Percentiles rank a stretch among this genome's conserved stretches.
Evolutionary conservation across 2,797 vertebrate genomes (phyloP).

Genomic region (Brachyalestes nurse): DNA sequence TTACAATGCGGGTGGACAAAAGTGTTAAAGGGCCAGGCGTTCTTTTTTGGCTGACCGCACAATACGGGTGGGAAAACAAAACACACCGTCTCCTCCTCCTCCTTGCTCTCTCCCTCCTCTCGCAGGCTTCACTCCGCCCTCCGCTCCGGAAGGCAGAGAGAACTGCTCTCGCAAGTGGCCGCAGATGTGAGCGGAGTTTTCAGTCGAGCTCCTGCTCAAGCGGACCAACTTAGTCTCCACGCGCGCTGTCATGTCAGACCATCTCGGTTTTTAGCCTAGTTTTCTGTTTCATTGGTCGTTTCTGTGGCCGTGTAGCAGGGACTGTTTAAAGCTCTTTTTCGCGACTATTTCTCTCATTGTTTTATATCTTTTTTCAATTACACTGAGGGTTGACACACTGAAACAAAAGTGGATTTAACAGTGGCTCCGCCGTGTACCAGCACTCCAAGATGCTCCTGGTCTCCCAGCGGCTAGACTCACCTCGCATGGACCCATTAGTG

Average conservation of each 20-base stretch:
- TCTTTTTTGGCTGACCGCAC: not conserved
- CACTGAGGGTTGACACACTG: constrained; percentile 66
- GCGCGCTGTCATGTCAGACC: constrained; percentile 73
- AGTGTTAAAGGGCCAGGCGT: not conserved
- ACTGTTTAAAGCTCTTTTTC: not conserved
- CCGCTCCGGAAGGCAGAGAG: constrained; percentile 82
- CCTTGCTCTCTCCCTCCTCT: constrained; percentile 84
- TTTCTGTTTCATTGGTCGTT: not conserved
- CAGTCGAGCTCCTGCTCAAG: constrained; percentile 66
- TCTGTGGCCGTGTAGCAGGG: not conserved
- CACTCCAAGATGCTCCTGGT: constrained; percentile 83
- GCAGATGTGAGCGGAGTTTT: constrained; percentile 56
- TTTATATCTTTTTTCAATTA: constrained; percentile 41
- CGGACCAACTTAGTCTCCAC: constrained; percentile 83
- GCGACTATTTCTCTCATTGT: constrained; percentile 11
- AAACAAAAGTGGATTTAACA: constrained; percentile 82
- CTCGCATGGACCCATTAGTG: constrained; percentile 82
- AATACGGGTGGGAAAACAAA: not conserved
- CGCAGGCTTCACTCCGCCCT: constrained; percentile 82
- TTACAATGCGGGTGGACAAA: not conserved
- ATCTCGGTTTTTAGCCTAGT: constrained; percentile 24
- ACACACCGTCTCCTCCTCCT: constrained; percentile 79
- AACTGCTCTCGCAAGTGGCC: constrained; percentile 71
- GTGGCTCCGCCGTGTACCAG: constrained; percentile 73
- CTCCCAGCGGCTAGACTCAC: constrained; percentile 85